These are phyloP conservation scores for Enteromius thamalakanensis DNA, from an alignment of 2,797 vertebrate genomes.

Conservation along the genomic window DNA sequence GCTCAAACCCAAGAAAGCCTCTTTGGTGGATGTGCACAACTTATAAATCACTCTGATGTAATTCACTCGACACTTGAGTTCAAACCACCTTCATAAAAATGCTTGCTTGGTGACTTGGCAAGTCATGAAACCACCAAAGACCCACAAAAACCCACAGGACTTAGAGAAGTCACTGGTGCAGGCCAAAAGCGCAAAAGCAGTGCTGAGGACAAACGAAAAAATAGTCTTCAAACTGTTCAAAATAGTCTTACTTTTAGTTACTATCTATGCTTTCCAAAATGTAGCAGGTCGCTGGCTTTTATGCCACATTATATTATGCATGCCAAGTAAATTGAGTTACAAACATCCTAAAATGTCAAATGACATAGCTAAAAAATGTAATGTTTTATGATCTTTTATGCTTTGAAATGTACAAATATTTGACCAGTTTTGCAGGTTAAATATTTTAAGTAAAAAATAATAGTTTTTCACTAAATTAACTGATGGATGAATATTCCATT, in stretches of 20 bases:
- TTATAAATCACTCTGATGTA: slow-evolving; percentile 4
- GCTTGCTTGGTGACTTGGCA: neutral
- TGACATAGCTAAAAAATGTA: neutral
- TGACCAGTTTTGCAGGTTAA: too few relatives aligned
- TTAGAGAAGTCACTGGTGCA: neutral
- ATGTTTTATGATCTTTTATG: neutral
- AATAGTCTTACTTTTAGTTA: neutral
- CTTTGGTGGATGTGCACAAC: neutral
- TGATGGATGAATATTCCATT: neutral
- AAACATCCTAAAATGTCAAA: neutral
- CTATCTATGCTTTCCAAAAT: neutral
- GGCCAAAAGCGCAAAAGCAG: neutral
- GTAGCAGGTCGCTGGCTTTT: neutral
- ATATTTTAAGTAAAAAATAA: neutral
- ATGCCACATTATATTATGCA: neutral
- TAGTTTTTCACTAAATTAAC: neutral
- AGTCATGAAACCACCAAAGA: neutral
- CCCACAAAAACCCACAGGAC: neutral
- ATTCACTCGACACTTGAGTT: neutral
- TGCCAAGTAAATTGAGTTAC: neutral
- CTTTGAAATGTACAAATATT: neutral
- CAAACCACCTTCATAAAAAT: neutral
- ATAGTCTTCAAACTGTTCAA: neutral
- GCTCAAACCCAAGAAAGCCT: neutral
- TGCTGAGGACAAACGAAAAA: neutral